Percentiles rank a stretch among this genome's conserved stretches.
Evolutionary conservation across 2,113 vertebrate genomes (phyloP).

Genomic region (Rhadina sibilatrix): DNA sequence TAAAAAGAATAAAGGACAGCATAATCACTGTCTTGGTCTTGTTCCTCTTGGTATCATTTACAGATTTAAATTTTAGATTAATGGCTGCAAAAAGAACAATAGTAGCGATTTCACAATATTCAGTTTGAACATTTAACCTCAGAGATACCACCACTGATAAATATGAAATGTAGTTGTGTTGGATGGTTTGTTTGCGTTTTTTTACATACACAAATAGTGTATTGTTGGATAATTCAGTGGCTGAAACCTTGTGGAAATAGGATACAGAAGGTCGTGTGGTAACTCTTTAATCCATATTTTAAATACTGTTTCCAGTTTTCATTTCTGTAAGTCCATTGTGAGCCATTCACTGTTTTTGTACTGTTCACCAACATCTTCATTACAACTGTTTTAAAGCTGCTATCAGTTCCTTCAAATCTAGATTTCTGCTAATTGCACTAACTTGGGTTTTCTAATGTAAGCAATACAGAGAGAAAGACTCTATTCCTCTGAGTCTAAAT

Average conservation of each 20-base stretch:
- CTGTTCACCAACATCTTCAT: not conserved
- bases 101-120: not conserved
- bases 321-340: not conserved
- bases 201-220: not conserved
- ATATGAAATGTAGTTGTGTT: not conserved
- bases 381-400: not conserved
- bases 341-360: not conserved
- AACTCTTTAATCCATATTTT: not conserved
- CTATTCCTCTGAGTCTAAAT: accelerated
- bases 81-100: not conserved
- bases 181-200: not conserved
- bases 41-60: not conserved
- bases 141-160: not conserved
- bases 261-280: not conserved
- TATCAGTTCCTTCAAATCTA: not conserved
- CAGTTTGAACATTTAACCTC: not conserved
- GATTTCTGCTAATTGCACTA: not conserved
- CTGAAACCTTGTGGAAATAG: not conserved
- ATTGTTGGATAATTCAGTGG: not conserved
- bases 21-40: not conserved
- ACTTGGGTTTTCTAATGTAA: not conserved
- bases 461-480: not conserved
- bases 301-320: not conserved
- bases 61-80: not conserved
- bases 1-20: not conserved